phyloP scores from a whole-genome alignment of 1,140 invertebrate species.

The Camponotus floridanus region DNA sequence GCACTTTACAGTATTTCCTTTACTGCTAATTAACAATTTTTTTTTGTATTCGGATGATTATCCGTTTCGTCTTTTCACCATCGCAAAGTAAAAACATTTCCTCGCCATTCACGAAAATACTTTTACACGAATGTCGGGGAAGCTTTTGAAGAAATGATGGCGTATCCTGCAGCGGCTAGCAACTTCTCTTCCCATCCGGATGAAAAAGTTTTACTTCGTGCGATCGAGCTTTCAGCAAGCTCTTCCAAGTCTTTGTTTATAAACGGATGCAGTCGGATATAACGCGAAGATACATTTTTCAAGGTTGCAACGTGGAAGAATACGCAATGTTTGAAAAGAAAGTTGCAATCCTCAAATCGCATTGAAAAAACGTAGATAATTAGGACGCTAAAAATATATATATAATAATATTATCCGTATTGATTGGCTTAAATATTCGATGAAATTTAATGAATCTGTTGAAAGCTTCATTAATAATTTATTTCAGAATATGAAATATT shows the following conservation, averaged over 20 bases:
- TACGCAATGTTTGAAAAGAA: constrained; percentile 12
- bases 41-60: background rate
- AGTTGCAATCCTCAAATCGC: background rate
- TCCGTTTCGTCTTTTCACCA: constrained; percentile 10
- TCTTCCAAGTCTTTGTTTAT: constrained; percentile 16
- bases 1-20: background rate
- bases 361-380: constrained; percentile 24
- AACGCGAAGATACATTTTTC: constrained; percentile 39
- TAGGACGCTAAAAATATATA: background rate
- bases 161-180: constrained; percentile 26
- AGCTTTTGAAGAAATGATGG: constrained; percentile 50
- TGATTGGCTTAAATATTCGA: background rate
- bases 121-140: constrained; percentile 62
- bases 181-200: constrained; percentile 31
- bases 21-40: constrained; percentile 11
- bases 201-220: constrained; percentile 64
- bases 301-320: constrained; percentile 47
- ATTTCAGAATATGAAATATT: background rate
- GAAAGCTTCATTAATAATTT: background rate
- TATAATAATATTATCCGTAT: background rate
- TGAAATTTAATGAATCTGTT: background rate
- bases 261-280: constrained; percentile 33
- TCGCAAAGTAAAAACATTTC: constrained; percentile 35
- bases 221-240: constrained; percentile 44
- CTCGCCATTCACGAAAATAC: constrained; percentile 39